Evolutionary conservation across 2,797 vertebrate genomes (phyloP), one percentile per base, ranked within the genome.

Genomic region (Galagoides demidoff): DNA sequence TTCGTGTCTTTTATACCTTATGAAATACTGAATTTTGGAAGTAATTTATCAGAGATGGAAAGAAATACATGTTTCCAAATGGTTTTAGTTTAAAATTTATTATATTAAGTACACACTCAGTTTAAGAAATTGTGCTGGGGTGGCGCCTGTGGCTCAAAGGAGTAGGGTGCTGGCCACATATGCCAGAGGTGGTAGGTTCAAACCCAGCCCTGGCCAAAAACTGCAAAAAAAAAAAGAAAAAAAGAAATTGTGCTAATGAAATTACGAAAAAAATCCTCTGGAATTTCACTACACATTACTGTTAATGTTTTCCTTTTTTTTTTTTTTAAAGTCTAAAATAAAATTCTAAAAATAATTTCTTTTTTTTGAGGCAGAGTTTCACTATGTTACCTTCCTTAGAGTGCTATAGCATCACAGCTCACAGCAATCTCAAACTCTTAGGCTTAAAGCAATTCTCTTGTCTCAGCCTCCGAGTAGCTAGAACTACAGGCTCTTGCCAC

Each of bases 41-140:
- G 39, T 92, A 34, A 73, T 59, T 81, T 92, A 55, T 23, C 85
- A 20, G 52, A 78, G 25, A 6, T 79, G 9, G 20, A 82, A 90
- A 88, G 76, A 92, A 95, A 70, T 78, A 1, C 39, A 13, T 29
- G n/a, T 87, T 84, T 29, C 29, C 25, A 82, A 74, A 61, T 78
- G 52, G 52, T 90, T 87, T 83, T 64, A 76, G 45, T 92, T 96
- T 89, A 88, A 91, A 86, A 84, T 82, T 13, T 92, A 45, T 76
- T 59, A 71, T 78, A 63, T 39, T 85, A 76, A 92, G 39, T 70
- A 63, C 22, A 49, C 85, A 19, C 20, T 57, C 31, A 64, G 49
- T 92, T 77, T 63, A 92, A 95, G 85, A 93, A 49, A 59, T 57
- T 85, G 87, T 85, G 20, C 49, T 82, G 39, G 39, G 39, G 39